Percentiles rank a stretch among this genome's conserved stretches.
phyloP scores from a whole-genome alignment of 2,797 vertebrate species.

The Coracias cyanogaster region DNA sequence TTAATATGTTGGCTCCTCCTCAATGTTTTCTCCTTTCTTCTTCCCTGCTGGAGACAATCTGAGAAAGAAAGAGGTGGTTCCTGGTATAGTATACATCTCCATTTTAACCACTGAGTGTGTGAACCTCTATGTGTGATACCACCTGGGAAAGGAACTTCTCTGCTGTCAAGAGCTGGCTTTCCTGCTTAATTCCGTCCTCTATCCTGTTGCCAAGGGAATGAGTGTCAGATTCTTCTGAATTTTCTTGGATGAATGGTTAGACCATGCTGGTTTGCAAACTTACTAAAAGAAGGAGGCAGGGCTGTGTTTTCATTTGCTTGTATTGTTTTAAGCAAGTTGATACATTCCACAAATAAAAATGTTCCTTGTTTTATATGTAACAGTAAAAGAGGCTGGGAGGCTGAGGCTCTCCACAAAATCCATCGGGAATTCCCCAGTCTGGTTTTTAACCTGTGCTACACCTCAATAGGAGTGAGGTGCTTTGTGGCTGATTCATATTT shows the following conservation, averaged over 20 bases:
- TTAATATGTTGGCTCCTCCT: not conserved
- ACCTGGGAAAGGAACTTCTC: not conserved
- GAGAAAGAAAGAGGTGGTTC: not conserved
- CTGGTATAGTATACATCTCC: not conserved
- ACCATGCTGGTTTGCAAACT: not conserved
- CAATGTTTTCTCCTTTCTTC: not conserved
- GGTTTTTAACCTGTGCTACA: not conserved
- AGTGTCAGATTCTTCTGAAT: slow-evolving; percentile 8
- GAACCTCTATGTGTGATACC: not conserved
- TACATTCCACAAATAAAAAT: not conserved
- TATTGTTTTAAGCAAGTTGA: slow-evolving; percentile 37
- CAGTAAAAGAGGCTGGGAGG: not conserved
- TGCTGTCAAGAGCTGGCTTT: not conserved
- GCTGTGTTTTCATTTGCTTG: not conserved
- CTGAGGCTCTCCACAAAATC: not conserved
- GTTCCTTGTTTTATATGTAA: not conserved
- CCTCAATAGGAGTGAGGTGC: not conserved
- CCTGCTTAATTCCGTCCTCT: not conserved
- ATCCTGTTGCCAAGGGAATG: not conserved
- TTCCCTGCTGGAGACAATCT: not conserved
- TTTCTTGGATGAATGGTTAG: not conserved
- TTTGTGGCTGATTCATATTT: not conserved
- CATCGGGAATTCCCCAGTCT: not conserved
- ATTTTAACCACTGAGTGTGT: not conserved
- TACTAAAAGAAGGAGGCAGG: slow-evolving; percentile 3